Percentiles rank a stretch among this genome's conserved stretches.
phyloP scores from a whole-genome alignment of 2,113 vertebrate species.

The Atractosteus spatula region DNA sequence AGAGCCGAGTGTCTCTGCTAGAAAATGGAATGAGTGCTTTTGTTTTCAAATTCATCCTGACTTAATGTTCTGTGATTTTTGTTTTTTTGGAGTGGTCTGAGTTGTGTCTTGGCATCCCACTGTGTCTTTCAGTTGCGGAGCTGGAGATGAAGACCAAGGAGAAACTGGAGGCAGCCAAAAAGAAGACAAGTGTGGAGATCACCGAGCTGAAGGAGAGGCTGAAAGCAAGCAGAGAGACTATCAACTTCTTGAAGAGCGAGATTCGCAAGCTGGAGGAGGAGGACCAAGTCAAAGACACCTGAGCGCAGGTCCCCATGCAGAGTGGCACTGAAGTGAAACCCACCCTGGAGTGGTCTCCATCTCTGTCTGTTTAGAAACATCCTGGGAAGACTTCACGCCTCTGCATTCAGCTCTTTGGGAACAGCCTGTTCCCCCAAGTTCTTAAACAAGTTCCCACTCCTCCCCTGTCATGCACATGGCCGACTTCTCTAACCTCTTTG shows the following conservation, averaged over 20 bases:
- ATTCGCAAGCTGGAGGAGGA: slow-evolving; percentile 96
- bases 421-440: no score
- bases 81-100: neutral
- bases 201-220: slow-evolving; percentile 93
- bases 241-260: slow-evolving; percentile 93
- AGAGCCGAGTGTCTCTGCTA: no score
- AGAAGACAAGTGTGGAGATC: slow-evolving; percentile 96
- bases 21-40: no score
- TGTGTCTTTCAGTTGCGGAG: slow-evolving; percentile 75
- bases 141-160: slow-evolving; percentile 92
- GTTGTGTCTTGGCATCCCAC: neutral
- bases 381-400: no score
- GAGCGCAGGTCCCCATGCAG: slow-evolving; percentile 27
- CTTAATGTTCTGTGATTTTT: neutral
- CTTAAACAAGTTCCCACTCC: no score
- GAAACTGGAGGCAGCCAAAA: slow-evolving; percentile 92
- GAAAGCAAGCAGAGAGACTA: slow-evolving; percentile 95
- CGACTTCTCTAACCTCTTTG: no score
- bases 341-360: no score
- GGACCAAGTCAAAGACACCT: slow-evolving; percentile 92
- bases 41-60: no score
- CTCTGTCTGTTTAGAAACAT: no score
- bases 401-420: no score
- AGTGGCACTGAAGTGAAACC: no score
- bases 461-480: no score